Evolutionary conservation across 1,140 invertebrate genomes (phyloP).

Genomic region (Drosophila seguyi): DNA sequence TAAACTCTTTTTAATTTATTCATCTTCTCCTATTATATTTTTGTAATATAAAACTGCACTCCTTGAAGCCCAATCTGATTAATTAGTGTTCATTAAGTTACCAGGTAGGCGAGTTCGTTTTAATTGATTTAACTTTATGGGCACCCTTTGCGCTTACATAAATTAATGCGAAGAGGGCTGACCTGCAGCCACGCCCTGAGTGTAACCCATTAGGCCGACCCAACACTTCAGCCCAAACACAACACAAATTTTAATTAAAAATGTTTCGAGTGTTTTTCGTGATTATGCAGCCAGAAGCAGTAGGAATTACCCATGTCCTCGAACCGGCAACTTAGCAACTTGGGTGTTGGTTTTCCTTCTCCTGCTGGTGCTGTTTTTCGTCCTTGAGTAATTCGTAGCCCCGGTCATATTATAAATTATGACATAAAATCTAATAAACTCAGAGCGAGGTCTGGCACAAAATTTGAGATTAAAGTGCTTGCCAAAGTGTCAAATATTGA

Average conservation of each 20-base stretch:
- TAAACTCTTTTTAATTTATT: neutral
- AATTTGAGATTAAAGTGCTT: constrained; percentile 55
- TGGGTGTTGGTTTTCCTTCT: constrained; percentile 14
- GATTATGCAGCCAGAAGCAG: constrained; percentile 51
- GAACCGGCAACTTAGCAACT: constrained; percentile 38
- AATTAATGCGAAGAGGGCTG: constrained; percentile 27
- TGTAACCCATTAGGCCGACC: constrained; percentile 26
- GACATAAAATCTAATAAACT: constrained; percentile 74
- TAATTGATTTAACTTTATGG: constrained; percentile 41
- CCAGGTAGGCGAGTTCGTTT: constrained; percentile 29
- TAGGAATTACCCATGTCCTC: constrained; percentile 41
- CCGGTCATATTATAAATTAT: constrained; percentile 74
- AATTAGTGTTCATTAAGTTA: constrained; percentile 28
- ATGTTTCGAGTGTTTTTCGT: constrained; percentile 70
- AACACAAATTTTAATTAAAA: constrained; percentile 80
- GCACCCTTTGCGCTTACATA: constrained; percentile 17
- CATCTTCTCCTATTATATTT: neutral
- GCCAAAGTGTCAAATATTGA: constrained; percentile 70
- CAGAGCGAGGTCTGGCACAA: constrained; percentile 19
- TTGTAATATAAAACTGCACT: neutral
- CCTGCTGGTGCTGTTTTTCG: constrained; percentile 24
- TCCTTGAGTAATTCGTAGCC: constrained; percentile 53
- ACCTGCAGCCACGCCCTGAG: constrained; percentile 49
- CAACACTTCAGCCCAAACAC: constrained; percentile 57
- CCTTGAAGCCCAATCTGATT: constrained; percentile 16